A percentile compares a stretch with the other conserved stretches of the same genome.
Conservation (phyloP, 2,888 invertebrate genomes). For the Parnassius glacialis region DNA sequence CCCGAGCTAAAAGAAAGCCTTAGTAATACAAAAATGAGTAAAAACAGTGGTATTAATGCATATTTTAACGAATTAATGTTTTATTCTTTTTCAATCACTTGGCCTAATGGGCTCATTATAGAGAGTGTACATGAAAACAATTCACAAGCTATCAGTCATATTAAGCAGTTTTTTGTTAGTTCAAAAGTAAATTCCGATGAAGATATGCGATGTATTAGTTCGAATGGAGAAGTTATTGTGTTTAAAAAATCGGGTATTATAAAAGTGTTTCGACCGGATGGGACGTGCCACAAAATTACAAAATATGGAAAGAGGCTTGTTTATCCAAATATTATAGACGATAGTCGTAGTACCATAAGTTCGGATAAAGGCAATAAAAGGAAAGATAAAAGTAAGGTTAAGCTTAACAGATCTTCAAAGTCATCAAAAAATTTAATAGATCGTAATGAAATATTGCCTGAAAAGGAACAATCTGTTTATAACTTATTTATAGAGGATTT, state of each 20-base stretch:
- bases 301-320: conserved; percentile 50
- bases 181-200: conserved; percentile 44
- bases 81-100: conserved; percentile 60
- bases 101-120: conserved; percentile 70
- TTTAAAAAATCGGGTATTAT: conserved; percentile 55
- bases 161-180: conserved; percentile 58
- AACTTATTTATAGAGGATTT: conserved; percentile 61
- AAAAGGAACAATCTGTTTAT: conserved; percentile 37
- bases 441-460: conserved; percentile 37
- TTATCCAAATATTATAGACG: conserved; percentile 34
- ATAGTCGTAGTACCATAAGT: conserved; percentile 38
- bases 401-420: conserved; percentile 43
- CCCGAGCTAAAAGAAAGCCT: conserved; percentile 37
- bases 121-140: conserved; percentile 61
- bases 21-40: conserved; percentile 30
- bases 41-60: conserved; percentile 29
- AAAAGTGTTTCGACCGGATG: conserved; percentile 59
- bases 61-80: conserved; percentile 44
- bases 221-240: conserved; percentile 67
- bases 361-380: conserved; percentile 54
- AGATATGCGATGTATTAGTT: conserved; percentile 64
- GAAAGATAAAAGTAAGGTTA: conserved; percentile 46
- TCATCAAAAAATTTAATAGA: conserved; percentile 41
- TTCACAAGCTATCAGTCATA: conserved; percentile 56
- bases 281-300: conserved; percentile 54